A percentile compares a stretch with the other conserved stretches of the same genome.
phyloP scores from a whole-genome alignment of 2,888 invertebrate species.

The Ennomos erosarius region DNA sequence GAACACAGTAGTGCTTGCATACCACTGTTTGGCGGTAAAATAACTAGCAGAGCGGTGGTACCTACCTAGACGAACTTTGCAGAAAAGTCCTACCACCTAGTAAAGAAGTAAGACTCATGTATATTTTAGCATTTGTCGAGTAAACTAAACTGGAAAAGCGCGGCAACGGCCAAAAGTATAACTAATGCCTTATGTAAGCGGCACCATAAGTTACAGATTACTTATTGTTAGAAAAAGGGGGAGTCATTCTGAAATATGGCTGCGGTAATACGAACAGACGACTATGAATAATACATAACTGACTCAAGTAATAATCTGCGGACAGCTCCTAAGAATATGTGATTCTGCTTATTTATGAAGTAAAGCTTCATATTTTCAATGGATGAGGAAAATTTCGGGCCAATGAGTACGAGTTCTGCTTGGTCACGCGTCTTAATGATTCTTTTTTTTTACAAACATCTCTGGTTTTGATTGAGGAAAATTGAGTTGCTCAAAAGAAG shows the following conservation, averaged over 20 bases:
- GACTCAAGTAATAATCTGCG: slow-evolving; percentile 69
- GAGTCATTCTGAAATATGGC: slow-evolving; percentile 67
- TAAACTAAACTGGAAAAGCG: slow-evolving; percentile 7
- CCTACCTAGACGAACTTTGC: too few species aligned
- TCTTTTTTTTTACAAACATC: slow-evolving; percentile 15
- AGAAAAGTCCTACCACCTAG: too few species aligned
- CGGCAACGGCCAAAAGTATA: slow-evolving; percentile 16
- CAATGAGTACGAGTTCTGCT: slow-evolving; percentile 31
- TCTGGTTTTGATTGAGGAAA: too few species aligned
- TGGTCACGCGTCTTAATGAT: slow-evolving; percentile 38
- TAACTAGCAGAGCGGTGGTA: too few species aligned
- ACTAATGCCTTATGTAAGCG: slow-evolving; percentile 17
- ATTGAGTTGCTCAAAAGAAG: too few species aligned
- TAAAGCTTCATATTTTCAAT: slow-evolving; percentile 37
- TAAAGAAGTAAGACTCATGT: neutral
- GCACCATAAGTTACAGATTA: slow-evolving; percentile 37
- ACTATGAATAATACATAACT: slow-evolving; percentile 79
- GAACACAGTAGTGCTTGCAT: too few species aligned
- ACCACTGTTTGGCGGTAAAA: too few species aligned
- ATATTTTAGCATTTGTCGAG: neutral
- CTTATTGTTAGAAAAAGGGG: slow-evolving; percentile 57
- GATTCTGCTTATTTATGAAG: slow-evolving; percentile 50
- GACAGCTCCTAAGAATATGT: slow-evolving; percentile 62
- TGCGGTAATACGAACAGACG: slow-evolving; percentile 65
- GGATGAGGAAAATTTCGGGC: slow-evolving; percentile 32